Base-by-base conservation (phyloP, 2,113 vertebrate genomes). In the Sisor rabdophorus region DNA sequence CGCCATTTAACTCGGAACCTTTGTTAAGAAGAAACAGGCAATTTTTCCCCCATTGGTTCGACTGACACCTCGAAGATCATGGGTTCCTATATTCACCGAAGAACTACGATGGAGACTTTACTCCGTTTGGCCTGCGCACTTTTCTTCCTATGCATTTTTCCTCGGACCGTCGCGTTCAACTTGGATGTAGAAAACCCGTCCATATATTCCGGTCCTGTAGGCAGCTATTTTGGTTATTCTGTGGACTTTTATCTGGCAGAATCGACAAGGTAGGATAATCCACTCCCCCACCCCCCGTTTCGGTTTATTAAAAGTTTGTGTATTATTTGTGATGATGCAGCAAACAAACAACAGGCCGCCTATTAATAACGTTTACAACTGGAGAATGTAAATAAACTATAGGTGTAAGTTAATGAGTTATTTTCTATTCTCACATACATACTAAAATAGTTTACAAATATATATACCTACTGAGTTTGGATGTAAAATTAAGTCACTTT, bases 141-240 rank as follows among this genome's bases (percentile, higher is more conserved):
- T 32, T 77, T 88, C 19, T 75, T 91, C 56, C 74, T 86, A 44
- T 59, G 86, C 75, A 84, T 78, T 67, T 84, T 77, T 76, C 86
- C 87, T n/a, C 82, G 82, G 55, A 83, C 90, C 77, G 86, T 86
- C 44, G 88, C 90, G 52, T 96, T 96, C 89, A 97, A 96, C 85
- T 79, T 96, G 85, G 95, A 95, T 83, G 87, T 89, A 78, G 91
- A 94, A 84, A 91, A 88, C 80, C 94, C 94, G 1, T 76, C 88
- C 0, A 87, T 93, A 50, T 93, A 94, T 71, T 85, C 85, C 19
- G 95, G 95, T 83, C 90, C 94, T 30, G 76, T 82, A 0, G 93
- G 93, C 71, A 95, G 94, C 89, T 91, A 92, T 80, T 97, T 96
- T 79, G 95, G 95, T 81, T 97, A 95, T 73, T 92, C 95, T 0